Evolutionary conservation across 2,113 vertebrate species (phyloP), one percentile per base, ranked within the genome.

Genomic region (Eclectus roratus): DNA sequence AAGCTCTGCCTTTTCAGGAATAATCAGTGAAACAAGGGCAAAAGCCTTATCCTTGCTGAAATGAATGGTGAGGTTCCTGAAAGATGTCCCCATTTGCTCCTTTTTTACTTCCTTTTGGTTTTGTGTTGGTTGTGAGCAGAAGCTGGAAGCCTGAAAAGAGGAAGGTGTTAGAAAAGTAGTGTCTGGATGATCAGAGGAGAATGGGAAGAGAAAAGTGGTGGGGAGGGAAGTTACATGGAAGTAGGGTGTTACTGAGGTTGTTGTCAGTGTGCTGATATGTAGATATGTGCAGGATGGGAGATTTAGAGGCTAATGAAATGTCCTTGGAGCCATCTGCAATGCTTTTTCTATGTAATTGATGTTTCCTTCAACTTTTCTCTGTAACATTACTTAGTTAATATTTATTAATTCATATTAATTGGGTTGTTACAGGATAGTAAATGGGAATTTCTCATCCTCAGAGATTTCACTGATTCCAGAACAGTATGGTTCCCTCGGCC

Each of bases 251-350:
- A 35, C 15, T 41, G 52, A 49, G 37, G 49, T 74, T 33, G 13
- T 46, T 10, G 2, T 60, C 53, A 47, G 46, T 1, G 0, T 61
- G 56, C 35, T 85, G 33, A 15, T 70, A 21, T 2, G 6, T 78
- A 64, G 20, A 7, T 60, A 4, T 10, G 27, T 68, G 27, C 56
- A 68, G 72, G 28, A 49, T 31, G 11, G 24, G 37, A 78, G 53
- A 56, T 10, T 8, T 41, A 29, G 24, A 76, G 10, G 6, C 53
- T 85, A 43, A 49, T 11, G 41, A 63, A 78, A 16, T 65, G 13
- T 60, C 35, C 56, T 70, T 61, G 31, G 16, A 56, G 47, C 68
- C 13, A 7, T 65, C 24, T 0, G 0, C 60, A 74, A 43, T 60
- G 29, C 64, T 55, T 68, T 47, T 86, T 21, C 50, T 79, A 7